Percentiles rank a stretch among this genome's conserved stretches.
Conservation (phyloP, 2,888 invertebrate genomes). For the Dolomedes plantarius region DNA sequence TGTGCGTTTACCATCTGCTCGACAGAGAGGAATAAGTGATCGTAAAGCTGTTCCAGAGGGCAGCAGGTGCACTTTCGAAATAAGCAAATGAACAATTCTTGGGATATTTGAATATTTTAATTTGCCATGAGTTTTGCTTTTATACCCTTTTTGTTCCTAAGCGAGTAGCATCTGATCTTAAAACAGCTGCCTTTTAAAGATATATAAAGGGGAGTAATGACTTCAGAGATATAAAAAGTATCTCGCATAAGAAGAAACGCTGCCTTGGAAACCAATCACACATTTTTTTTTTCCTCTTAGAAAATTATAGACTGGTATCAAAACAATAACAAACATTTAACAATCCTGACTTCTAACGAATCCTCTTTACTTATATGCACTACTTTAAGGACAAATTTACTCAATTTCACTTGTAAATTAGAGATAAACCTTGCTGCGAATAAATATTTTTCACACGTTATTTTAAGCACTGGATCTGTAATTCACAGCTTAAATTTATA, state of each 20-base stretch:
- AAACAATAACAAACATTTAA: too few species aligned
- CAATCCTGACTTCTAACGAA: too few species aligned
- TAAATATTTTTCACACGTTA: too few species aligned
- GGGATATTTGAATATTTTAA: not conserved
- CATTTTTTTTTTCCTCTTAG: too few species aligned
- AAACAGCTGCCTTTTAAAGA: not conserved
- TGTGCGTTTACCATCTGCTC: not conserved
- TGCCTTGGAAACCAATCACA: not conserved
- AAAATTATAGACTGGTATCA: too few species aligned
- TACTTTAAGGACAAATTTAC: too few species aligned
- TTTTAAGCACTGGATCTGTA: too few species aligned
- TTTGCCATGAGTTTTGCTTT: not conserved
- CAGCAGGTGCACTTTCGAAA: not conserved
- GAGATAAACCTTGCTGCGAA: too few species aligned
- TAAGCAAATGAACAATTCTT: not conserved
- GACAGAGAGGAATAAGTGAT: not conserved
- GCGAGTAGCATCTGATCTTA: not conserved
- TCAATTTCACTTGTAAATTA: too few species aligned
- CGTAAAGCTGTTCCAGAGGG: not conserved
- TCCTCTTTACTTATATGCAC: too few species aligned
- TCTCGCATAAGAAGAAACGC: not conserved
- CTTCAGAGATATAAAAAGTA: not conserved
- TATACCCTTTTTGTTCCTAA: not conserved
- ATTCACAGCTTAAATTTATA: too few species aligned
- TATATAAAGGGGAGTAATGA: not conserved